These are phyloP conservation scores for Lydus trimaculatus DNA, from an alignment of 2,888 invertebrate species.

Conservation along the genomic window DNA sequence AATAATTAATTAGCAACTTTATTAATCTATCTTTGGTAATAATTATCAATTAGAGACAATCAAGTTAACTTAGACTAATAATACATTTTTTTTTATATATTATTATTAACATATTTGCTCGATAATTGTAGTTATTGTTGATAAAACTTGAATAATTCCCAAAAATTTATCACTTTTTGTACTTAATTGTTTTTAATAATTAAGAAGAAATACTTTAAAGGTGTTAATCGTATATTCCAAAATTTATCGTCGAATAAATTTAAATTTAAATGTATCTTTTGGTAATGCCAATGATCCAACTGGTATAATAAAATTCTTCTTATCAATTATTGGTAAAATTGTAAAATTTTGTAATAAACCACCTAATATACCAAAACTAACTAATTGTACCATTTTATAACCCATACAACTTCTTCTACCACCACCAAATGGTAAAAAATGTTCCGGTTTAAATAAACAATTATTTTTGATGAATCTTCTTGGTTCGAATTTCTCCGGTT, in stretches of 20 bases:
- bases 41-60: neutral
- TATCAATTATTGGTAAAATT: slow-evolving; percentile 60
- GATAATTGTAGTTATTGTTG: too few species aligned
- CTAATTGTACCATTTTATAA: slow-evolving; percentile 70
- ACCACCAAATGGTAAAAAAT: slow-evolving; percentile 72
- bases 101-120: too few species aligned
- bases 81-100: neutral
- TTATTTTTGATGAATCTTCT: slow-evolving; percentile 68
- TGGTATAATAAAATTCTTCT: slow-evolving; percentile 63
- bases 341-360: slow-evolving; percentile 65
- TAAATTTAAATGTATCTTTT: slow-evolving; percentile 62
- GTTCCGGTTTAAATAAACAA: slow-evolving; percentile 67
- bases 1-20: neutral
- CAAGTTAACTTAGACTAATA: neutral
- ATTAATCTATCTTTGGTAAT: slow-evolving; percentile 1
- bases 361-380: slow-evolving; percentile 65
- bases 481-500: slow-evolving; percentile 68
- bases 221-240: neutral
- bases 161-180: neutral
- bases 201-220: too few species aligned
- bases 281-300: slow-evolving; percentile 66
- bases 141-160: neutral
- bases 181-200: too few species aligned
- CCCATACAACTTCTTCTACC: slow-evolving; percentile 74
- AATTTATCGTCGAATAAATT: slow-evolving; percentile 59